Percentiles rank a stretch among this genome's conserved stretches.
Evolutionary conservation across 2,797 vertebrate genomes (phyloP).

Genomic region (Aphelocoma californica): DNA sequence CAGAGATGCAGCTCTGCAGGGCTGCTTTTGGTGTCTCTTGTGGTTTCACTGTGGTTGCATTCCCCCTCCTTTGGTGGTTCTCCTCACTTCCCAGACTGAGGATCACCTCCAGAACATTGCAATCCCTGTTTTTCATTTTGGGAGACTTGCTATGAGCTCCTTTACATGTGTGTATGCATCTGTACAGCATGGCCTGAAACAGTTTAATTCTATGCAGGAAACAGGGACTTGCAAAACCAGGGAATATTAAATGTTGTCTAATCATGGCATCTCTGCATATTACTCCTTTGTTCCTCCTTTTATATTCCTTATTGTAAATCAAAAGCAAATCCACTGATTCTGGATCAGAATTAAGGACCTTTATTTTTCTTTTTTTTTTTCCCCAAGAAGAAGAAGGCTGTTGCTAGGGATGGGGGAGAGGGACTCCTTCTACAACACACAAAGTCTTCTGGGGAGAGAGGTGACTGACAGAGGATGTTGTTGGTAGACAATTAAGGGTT

Average conservation of each 20-base stretch:
- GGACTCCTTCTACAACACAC: background rate
- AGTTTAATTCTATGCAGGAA: background rate
- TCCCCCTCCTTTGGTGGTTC: background rate
- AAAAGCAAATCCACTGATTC: background rate
- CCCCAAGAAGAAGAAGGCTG: background rate
- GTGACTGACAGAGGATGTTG: background rate
- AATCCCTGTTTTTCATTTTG: background rate
- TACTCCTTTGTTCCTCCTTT: background rate
- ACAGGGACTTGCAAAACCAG: background rate
- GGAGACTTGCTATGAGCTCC: background rate
- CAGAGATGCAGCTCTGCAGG: background rate
- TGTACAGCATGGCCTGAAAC: background rate
- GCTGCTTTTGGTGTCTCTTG: background rate
- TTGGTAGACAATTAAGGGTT: background rate
- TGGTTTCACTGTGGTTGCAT: background rate
- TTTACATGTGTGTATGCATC: background rate
- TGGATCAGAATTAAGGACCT: background rate
- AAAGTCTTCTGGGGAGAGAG: background rate
- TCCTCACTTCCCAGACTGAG: background rate
- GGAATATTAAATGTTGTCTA: background rate
- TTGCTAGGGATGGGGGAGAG: background rate
- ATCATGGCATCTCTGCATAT: background rate
- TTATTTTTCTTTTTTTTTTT: no score
- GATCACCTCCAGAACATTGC: background rate
- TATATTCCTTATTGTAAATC: background rate